These are phyloP conservation scores for Lochmaea capreae DNA, from an alignment of 2,888 invertebrate species.

Conservation along the genomic window DNA sequence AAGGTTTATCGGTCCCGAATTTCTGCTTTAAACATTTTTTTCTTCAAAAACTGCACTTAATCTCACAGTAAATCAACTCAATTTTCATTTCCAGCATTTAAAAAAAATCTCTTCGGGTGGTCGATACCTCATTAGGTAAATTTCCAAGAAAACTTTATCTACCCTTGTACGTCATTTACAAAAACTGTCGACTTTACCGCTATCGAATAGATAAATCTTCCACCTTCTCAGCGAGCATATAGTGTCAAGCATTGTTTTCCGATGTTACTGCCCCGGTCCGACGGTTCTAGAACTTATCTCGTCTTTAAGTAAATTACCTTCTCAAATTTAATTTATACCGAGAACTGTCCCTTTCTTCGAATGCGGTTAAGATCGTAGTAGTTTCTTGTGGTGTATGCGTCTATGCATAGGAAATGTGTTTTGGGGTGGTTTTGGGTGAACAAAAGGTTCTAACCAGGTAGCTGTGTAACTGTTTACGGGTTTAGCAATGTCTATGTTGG, in stretches of 20 bases:
- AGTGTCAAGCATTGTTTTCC: constrained; percentile 31
- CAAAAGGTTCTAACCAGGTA: constrained; percentile 10
- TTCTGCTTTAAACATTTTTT: no score
- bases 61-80: no score
- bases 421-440: constrained; percentile 6
- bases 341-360: neutral
- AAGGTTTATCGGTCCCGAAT: no score
- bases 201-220: constrained; percentile 35
- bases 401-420: neutral
- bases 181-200: constrained; percentile 31
- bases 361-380: neutral
- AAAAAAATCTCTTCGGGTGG: constrained; percentile 34
- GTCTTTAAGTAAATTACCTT: neutral
- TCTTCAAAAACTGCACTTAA: no score
- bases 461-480: neutral
- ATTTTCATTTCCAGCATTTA: no score
- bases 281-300: neutral
- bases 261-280: neutral
- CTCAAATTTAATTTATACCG: neutral
- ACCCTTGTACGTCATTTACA: constrained; percentile 40
- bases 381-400: no score
- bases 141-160: constrained; percentile 43
- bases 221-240: constrained; percentile 14
- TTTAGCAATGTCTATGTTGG: neutral
- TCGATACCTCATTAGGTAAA: constrained; percentile 38